Conservation (phyloP, 2,888 invertebrate species). For the Colletes collaris region DNA sequence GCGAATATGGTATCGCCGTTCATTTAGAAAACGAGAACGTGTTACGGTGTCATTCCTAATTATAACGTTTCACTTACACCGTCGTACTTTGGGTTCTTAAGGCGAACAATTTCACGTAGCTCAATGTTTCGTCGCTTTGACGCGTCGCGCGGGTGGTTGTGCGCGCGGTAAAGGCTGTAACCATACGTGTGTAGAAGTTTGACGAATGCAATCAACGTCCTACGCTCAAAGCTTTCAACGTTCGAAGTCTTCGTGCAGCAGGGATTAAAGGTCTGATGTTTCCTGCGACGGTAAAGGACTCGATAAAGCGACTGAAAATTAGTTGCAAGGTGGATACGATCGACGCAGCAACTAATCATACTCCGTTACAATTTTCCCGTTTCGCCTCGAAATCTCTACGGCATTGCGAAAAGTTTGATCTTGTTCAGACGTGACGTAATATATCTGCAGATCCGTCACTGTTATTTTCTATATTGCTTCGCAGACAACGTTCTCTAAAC, state of each 20-base stretch:
- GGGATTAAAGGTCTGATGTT: slow-evolving; percentile 45
- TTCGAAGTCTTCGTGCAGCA: slow-evolving; percentile 35
- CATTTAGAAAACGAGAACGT: background rate
- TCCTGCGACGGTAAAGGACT: slow-evolving; percentile 26
- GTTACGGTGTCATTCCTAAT: too few relatives aligned
- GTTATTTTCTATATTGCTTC: too few relatives aligned
- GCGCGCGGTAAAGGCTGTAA: slow-evolving; percentile 1
- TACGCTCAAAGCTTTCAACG: slow-evolving; percentile 43
- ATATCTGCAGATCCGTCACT: too few relatives aligned
- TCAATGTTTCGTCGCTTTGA: background rate
- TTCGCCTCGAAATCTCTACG: background rate
- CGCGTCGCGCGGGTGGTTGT: slow-evolving; percentile 2
- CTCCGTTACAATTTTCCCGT: background rate
- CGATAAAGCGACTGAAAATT: slow-evolving; percentile 44
- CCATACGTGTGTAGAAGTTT: slow-evolving; percentile 34
- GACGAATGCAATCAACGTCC: slow-evolving; percentile 54
- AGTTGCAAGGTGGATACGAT: slow-evolving; percentile 29
- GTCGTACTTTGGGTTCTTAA: background rate
- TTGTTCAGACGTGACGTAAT: too few relatives aligned
- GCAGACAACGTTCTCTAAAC: too few relatives aligned
- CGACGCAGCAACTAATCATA: background rate
- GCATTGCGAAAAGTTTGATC: too few relatives aligned
- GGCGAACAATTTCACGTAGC: slow-evolving; percentile 1
- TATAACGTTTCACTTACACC: background rate
- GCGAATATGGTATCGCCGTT: slow-evolving; percentile 1